phyloP scores from a whole-genome alignment of 2,113 vertebrate genomes.

The Plotosus lineatus region DNA sequence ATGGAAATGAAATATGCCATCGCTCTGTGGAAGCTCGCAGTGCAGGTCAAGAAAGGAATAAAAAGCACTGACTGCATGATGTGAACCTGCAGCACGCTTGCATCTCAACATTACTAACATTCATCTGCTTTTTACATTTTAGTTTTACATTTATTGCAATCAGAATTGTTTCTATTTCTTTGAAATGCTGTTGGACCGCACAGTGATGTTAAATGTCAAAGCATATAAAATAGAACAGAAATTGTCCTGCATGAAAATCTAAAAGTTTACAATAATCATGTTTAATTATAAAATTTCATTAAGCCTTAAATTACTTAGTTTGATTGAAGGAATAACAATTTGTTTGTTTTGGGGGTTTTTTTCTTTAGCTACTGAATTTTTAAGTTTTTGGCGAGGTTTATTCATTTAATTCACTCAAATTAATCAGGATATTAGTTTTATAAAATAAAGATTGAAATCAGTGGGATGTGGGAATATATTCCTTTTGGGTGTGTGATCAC shows the following conservation, averaged over 20 bases:
- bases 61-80: not conserved
- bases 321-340: not conserved
- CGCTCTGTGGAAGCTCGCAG: constrained; percentile 47
- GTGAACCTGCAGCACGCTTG: not conserved
- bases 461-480: not conserved
- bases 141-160: not conserved
- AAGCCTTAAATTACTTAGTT: not conserved
- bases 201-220: not conserved
- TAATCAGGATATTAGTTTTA: not conserved
- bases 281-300: no score
- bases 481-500: not conserved
- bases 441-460: not conserved
- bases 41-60: constrained; percentile 36
- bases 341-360: no score
- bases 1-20: constrained; percentile 37
- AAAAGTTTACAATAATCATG: not conserved
- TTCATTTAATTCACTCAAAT: not conserved
- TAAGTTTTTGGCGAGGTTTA: not conserved
- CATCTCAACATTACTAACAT: not conserved
- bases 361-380: not conserved
- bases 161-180: not conserved
- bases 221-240: not conserved
- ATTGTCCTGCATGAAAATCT: no score
- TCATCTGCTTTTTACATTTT: not conserved
- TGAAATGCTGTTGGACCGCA: not conserved